Percentiles rank a stretch among this genome's conserved stretches.
Evolutionary conservation across 2,888 invertebrate genomes (phyloP).

Genomic region (Drosophila anomalata): DNA sequence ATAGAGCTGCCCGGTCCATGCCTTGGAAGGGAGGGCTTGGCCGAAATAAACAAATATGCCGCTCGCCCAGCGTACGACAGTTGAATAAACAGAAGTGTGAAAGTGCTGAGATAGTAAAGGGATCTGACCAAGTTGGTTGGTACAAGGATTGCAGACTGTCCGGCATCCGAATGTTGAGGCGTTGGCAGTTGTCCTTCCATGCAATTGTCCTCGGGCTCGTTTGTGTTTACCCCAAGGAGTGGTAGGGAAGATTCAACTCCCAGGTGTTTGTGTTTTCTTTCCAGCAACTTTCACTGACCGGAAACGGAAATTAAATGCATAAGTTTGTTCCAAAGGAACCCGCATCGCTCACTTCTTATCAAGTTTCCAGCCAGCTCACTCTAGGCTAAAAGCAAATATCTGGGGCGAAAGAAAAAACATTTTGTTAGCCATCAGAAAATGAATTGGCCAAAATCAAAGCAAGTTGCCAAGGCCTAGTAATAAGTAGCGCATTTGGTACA

Average conservation of each 20-base stretch:
- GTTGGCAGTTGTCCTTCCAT: slow-evolving; percentile 20
- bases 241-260: slow-evolving; percentile 14
- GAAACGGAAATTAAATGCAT: slow-evolving; percentile 80
- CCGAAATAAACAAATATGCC: slow-evolving; percentile 52
- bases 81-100: slow-evolving; percentile 80
- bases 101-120: slow-evolving; percentile 73
- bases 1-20: slow-evolving; percentile 54
- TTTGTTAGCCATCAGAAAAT: not conserved
- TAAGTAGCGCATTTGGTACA: not conserved
- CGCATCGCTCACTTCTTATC: slow-evolving; percentile 50
- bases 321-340: slow-evolving; percentile 63
- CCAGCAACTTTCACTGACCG: slow-evolving; percentile 73
- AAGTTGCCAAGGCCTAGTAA: not conserved
- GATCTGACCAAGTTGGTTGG: slow-evolving; percentile 28
- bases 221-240: slow-evolving; percentile 65
- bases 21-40: slow-evolving; percentile 24
- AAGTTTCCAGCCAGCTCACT: slow-evolving; percentile 27
- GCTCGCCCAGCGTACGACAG: slow-evolving; percentile 66
- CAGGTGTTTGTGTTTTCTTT: slow-evolving; percentile 71
- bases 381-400: slow-evolving; percentile 10
- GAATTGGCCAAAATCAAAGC: not conserved
- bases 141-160: slow-evolving; percentile 29
- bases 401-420: slow-evolving; percentile 14
- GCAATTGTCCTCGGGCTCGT: slow-evolving; percentile 63
- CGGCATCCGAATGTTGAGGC: slow-evolving; percentile 28